These are phyloP conservation scores for Diplolepis rosae DNA, from an alignment of 2,888 invertebrate species.

Conservation along the genomic window DNA sequence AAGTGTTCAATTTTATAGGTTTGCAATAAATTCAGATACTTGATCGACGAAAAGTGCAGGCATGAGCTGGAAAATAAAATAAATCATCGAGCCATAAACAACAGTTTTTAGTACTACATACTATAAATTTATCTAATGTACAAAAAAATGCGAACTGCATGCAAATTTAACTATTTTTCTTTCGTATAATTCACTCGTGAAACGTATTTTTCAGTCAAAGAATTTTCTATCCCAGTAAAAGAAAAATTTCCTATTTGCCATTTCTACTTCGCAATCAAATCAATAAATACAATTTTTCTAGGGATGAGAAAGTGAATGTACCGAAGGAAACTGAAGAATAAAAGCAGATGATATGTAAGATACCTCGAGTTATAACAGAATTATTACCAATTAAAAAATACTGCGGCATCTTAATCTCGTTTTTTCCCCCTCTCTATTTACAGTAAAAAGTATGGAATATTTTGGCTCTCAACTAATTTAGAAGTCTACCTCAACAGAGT, in stretches of 20 bases:
- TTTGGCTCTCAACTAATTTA: not conserved
- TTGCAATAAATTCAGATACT: constrained; percentile 27
- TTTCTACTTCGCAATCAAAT: not conserved
- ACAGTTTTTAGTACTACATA: not conserved
- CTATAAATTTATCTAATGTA: not conserved
- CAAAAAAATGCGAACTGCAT: not conserved
- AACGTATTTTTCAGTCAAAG: not conserved
- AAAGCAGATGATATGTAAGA: not conserved
- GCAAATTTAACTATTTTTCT: not conserved
- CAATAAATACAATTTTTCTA: not conserved
- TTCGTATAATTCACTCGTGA: not conserved
- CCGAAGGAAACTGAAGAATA: not conserved
- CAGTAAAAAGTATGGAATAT: not conserved
- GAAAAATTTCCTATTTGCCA: not conserved
- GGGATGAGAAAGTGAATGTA: no score
- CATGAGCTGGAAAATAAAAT: constrained; percentile 15
- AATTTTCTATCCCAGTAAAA: not conserved
- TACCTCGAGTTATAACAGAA: not conserved
- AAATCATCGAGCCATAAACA: constrained; percentile 4
- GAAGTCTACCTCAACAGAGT: not conserved
- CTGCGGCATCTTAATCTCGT: not conserved
- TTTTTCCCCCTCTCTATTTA: not conserved
- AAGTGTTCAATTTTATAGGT: constrained; percentile 25
- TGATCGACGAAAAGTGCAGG: constrained; percentile 26
- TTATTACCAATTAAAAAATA: not conserved